Conservation (phyloP, 2,888 invertebrate genomes). For the Steinernema scapterisci region DNA sequence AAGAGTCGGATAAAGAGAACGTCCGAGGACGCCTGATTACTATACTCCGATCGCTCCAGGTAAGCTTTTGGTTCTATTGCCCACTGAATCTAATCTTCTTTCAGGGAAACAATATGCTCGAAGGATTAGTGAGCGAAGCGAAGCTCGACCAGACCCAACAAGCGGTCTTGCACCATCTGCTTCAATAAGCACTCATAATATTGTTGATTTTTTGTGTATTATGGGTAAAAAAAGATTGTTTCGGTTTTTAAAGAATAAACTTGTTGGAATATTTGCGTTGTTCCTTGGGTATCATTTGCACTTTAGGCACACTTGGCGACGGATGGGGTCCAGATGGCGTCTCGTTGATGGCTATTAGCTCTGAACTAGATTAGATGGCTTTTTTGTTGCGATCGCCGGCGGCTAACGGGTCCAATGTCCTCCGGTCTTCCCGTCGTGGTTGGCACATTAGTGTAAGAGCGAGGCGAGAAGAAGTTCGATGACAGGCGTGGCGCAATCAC, state of each 20-base stretch:
- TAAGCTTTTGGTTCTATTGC: slow-evolving; percentile 63
- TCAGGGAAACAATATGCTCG: slow-evolving; percentile 46
- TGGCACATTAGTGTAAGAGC: too few relatives aligned
- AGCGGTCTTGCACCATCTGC: slow-evolving; percentile 40
- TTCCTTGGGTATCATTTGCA: too few relatives aligned
- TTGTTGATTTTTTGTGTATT: slow-evolving; percentile 24
- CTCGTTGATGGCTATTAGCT: too few relatives aligned
- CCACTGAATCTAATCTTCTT: neutral
- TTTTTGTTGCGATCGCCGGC: too few relatives aligned
- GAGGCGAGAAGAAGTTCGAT: too few relatives aligned
- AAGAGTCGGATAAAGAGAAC: slow-evolving; percentile 73
- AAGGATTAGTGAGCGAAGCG: slow-evolving; percentile 35
- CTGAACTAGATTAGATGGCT: too few relatives aligned
- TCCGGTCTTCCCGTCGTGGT: too few relatives aligned
- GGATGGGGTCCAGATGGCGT: too few relatives aligned
- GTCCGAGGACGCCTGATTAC: slow-evolving; percentile 76
- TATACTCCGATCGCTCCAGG: slow-evolving; percentile 86
- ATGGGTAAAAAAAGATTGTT: slow-evolving; percentile 11
- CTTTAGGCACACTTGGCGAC: too few relatives aligned
- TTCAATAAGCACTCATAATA: slow-evolving; percentile 28
- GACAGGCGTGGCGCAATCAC: too few relatives aligned
- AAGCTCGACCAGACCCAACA: slow-evolving; percentile 42
- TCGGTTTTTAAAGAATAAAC: neutral
- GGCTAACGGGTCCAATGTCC: too few relatives aligned
- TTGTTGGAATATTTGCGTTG: too few relatives aligned